Conservation (phyloP, 2,888 invertebrate genomes). For the Aspidiotus destructor region DNA sequence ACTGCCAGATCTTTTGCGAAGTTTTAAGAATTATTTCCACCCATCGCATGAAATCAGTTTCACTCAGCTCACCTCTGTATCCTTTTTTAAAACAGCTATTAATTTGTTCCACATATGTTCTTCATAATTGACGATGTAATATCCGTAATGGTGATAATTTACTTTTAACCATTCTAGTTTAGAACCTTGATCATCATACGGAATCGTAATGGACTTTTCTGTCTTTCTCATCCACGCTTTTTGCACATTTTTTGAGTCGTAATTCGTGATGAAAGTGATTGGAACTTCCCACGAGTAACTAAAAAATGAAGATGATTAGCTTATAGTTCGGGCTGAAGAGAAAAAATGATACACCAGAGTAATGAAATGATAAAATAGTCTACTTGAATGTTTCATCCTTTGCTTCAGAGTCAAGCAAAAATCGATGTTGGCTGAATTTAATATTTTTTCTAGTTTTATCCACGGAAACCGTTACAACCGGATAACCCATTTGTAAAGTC, state of each 20-base stretch:
- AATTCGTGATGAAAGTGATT: slow-evolving; percentile 46
- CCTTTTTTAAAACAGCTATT: slow-evolving; percentile 42
- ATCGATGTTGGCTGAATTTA: slow-evolving; percentile 62
- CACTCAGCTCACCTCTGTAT: slow-evolving; percentile 42
- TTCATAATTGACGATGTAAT: slow-evolving; percentile 78
- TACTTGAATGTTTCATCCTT: slow-evolving; percentile 45
- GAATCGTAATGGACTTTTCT: slow-evolving; percentile 35
- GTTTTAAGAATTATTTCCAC: too few species aligned
- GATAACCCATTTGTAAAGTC: slow-evolving; percentile 82
- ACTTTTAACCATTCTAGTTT: slow-evolving; percentile 64
- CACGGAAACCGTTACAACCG: slow-evolving; percentile 55
- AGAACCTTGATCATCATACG: not conserved
- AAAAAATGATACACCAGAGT: not conserved
- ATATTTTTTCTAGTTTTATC: slow-evolving; percentile 42
- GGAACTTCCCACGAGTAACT: slow-evolving; percentile 82
- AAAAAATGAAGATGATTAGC: slow-evolving; percentile 38
- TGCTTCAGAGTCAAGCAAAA: slow-evolving; percentile 54
- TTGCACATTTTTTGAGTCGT: slow-evolving; percentile 38
- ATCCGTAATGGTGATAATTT: slow-evolving; percentile 75
- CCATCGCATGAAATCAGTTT: too few species aligned
- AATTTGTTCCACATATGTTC: slow-evolving; percentile 54
- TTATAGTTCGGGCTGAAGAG: not conserved
- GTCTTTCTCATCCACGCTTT: slow-evolving; percentile 40
- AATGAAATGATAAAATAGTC: slow-evolving; percentile 28
- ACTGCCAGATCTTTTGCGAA: too few species aligned